phyloP scores from a whole-genome alignment of 2,113 vertebrate genomes.

The Plestiodon gilberti region DNA sequence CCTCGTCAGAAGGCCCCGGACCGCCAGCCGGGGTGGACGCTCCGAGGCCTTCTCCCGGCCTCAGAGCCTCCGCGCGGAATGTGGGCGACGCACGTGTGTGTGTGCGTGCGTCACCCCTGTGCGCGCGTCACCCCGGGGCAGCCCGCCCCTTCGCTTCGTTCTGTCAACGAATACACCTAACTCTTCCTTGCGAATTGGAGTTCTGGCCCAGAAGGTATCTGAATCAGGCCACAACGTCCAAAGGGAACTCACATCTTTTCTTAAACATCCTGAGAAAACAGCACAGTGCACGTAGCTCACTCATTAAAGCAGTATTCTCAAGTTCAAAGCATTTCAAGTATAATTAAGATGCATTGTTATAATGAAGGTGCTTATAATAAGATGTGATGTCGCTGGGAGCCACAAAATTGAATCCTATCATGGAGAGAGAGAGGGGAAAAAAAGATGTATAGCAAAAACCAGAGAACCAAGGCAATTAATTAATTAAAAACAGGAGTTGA shows the following conservation, averaged over 20 bases:
- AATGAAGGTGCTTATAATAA: slow-evolving; percentile 41
- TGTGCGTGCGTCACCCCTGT: no score
- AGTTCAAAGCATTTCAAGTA: slow-evolving; percentile 52
- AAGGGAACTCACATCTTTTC: background rate
- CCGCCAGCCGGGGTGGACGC: no score
- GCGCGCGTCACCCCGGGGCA: no score
- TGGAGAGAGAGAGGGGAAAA: background rate
- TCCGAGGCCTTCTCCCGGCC: no score
- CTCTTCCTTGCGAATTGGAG: no score
- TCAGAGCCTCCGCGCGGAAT: no score
- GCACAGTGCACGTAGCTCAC: slow-evolving; percentile 16
- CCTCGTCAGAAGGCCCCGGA: no score
- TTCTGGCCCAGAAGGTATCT: background rate
- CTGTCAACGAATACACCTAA: no score
- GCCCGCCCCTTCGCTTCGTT: no score
- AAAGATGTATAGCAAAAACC: background rate
- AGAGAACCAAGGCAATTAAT: slow-evolving; percentile 25
- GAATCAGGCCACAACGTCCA: background rate
- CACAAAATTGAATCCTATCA: background rate
- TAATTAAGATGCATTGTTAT: slow-evolving; percentile 53
- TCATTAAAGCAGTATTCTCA: slow-evolving; percentile 36
- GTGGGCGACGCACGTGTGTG: no score
- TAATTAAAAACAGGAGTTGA: slow-evolving; percentile 19
- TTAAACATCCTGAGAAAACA: slow-evolving; percentile 46
- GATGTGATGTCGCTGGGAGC: slow-evolving; percentile 11